These are phyloP conservation scores for Julus scanicus DNA, from an alignment of 2,888 invertebrate species.

Conservation along the genomic window DNA sequence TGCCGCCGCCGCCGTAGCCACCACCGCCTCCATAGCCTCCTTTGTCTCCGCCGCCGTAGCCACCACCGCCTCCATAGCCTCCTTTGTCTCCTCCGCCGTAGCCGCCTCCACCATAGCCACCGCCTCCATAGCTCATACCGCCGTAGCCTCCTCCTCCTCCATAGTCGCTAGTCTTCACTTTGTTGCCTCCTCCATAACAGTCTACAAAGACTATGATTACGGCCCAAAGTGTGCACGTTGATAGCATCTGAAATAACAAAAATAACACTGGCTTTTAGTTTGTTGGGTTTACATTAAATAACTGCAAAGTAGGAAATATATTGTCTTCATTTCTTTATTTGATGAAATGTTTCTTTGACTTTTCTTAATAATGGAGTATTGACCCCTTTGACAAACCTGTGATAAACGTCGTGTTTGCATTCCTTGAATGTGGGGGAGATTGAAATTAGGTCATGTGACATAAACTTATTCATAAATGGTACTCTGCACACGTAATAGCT, in stretches of 20 bases:
- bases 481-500: background rate
- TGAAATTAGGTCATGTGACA: background rate
- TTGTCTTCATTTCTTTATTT: no score
- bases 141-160: constrained; percentile 37
- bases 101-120: background rate
- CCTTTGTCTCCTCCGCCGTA: background rate
- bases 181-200: constrained; percentile 43
- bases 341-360: no score
- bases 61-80: constrained; percentile 38
- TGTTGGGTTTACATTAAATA: no score
- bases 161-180: constrained; percentile 41
- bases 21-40: constrained; percentile 44
- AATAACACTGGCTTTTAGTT: background rate
- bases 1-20: background rate
- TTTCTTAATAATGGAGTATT: background rate
- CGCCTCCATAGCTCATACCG: background rate
- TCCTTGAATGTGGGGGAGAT: background rate
- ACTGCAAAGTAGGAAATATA: no score
- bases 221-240: constrained; percentile 27
- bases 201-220: constrained; percentile 18
- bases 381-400: background rate
- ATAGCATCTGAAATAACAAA: constrained; percentile 22
- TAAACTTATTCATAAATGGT: background rate
- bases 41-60: constrained; percentile 6
- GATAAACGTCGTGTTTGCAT: background rate